Percentiles rank a stretch among this genome's conserved stretches.
Evolutionary conservation across 2,797 vertebrate genomes (phyloP).

Genomic region (Allobates femoralis): DNA sequence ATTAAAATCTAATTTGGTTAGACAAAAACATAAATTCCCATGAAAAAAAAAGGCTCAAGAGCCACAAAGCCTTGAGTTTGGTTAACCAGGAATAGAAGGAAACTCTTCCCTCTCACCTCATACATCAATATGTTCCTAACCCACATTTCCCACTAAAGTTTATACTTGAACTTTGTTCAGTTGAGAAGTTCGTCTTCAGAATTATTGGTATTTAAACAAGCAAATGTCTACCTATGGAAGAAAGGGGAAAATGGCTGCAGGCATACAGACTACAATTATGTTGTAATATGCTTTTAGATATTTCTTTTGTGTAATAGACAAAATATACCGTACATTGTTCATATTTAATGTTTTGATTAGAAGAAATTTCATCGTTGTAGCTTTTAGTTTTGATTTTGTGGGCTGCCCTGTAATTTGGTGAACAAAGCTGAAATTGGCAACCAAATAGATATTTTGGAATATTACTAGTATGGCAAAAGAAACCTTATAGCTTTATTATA

Average conservation of each 20-base stretch:
- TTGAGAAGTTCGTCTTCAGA: not conserved
- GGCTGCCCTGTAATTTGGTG: not conserved
- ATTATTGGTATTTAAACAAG: constrained; percentile 1
- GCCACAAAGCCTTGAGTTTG: constrained; percentile 50
- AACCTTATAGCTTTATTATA: too few relatives aligned
- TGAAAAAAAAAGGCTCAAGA: constrained; percentile 17
- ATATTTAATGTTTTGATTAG: not conserved
- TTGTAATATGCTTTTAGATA: not conserved
- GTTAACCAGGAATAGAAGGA: constrained; percentile 58
- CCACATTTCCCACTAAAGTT: constrained; percentile 44
- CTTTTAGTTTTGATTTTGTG: not conserved
- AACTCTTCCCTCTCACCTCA: constrained; percentile 54
- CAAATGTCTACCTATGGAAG: constrained; percentile 13
- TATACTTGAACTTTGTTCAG: constrained; percentile 22
- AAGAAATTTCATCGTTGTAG: not conserved
- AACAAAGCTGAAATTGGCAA: not conserved
- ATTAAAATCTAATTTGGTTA: constrained; percentile 58
- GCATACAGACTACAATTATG: not conserved
- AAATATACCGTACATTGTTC: not conserved
- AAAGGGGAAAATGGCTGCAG: not conserved
- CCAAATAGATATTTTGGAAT: not conserved
- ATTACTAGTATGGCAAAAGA: not conserved
- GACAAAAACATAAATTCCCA: constrained; percentile 32
- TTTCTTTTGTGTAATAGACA: not conserved
- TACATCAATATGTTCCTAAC: constrained; percentile 25